These are phyloP conservation scores for Phylloscopus whistleri DNA, from an alignment of 2,113 vertebrate species.

Conservation along the genomic window DNA sequence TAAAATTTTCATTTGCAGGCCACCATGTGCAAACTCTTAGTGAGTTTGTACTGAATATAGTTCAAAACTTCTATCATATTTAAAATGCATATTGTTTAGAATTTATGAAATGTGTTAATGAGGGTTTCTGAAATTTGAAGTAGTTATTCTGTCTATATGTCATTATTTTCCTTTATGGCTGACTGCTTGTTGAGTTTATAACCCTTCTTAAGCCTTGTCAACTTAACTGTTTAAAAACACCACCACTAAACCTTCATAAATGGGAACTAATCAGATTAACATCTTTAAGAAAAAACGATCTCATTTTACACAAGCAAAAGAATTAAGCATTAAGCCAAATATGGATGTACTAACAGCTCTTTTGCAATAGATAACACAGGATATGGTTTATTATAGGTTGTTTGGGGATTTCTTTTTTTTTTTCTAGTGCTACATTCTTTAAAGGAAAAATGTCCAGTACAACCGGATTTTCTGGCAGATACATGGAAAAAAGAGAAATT, in stretches of 20 bases:
- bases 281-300: conserved; percentile 57
- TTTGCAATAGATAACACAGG: background rate
- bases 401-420: background rate
- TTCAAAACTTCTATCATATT: background rate
- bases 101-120: conserved; percentile 51
- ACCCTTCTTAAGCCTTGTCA: conserved; percentile 60
- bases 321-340: conserved; percentile 43
- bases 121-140: conserved; percentile 52
- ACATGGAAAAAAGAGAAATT: background rate
- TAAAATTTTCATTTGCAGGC: background rate
- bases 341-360: background rate
- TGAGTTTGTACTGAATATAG: background rate
- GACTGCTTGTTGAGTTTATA: conserved; percentile 63
- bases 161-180: conserved; percentile 51
- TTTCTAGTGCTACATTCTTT: background rate
- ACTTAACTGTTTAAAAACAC: conserved; percentile 62
- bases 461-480: background rate
- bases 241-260: conserved; percentile 50
- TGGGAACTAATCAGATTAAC: conserved; percentile 57
- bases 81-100: background rate
- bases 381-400: background rate
- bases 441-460: background rate
- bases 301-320: conserved; percentile 50
- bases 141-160: conserved; percentile 54
- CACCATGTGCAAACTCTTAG: background rate